Evolutionary conservation across 1,140 invertebrate genomes (phyloP).

Genomic region (Metopolophium dirhodum): DNA sequence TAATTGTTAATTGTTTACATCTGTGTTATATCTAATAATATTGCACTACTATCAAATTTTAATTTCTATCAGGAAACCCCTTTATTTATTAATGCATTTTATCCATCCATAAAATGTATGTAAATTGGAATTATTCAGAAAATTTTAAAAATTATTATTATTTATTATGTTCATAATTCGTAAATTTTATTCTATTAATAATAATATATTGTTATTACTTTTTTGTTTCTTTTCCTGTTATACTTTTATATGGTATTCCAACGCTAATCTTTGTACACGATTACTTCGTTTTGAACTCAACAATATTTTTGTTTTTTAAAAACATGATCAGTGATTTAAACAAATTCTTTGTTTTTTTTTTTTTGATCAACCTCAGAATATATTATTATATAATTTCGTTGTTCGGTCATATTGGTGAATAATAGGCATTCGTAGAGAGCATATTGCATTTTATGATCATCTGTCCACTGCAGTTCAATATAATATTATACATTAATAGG

Average conservation of each 20-base stretch:
- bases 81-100: background rate
- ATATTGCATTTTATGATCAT: background rate
- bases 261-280: background rate
- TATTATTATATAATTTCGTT: background rate
- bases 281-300: background rate
- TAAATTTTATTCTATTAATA: background rate
- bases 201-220: background rate
- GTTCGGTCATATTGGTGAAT: background rate
- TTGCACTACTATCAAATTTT: background rate
- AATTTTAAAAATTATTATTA: background rate
- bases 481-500: background rate
- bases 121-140: no score
- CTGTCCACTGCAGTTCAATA: background rate
- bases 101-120: background rate
- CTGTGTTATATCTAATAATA: background rate
- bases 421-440: background rate
- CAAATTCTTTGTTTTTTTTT: background rate
- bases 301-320: background rate
- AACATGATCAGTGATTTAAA: background rate
- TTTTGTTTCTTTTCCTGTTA: background rate
- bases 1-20: no score
- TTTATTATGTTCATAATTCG: background rate
- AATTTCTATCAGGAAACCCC: background rate
- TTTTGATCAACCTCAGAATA: background rate
- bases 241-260: background rate